Evolutionary conservation across 2,888 invertebrate species (phyloP), one percentile per base, ranked within the genome.

Genomic region (Diploptera punctata): DNA sequence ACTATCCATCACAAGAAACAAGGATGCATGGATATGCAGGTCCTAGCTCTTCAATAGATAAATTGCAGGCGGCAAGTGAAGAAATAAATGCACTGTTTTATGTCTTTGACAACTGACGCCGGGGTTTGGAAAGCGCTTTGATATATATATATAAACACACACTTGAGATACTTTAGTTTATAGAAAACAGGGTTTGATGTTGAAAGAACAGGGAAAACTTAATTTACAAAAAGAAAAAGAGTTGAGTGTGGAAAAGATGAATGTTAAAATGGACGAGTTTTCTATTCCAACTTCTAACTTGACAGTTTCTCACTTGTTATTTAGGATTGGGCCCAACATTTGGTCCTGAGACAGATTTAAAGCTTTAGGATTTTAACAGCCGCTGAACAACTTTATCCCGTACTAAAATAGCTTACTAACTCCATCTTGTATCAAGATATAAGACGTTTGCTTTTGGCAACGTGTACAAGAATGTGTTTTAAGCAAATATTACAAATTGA

Each of bases 51-150:
- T n/a, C 9, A 13, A 3, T 52, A 52, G 52, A 52, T 52, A 24
- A 24, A 52, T 24, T 21, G 52, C 52, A 24, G 24, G 38, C 10
- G 52, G 1, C 24, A 52, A 24, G 52, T 52, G 24, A 52, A 2
- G 52, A 62, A 62, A 43, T 43, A 62, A 10, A 29, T 7, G 61
- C 38, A 19, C 33, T 43, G 43, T 33, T 38, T 62, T 62, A 62
- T 43, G 19, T 62, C 43, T 21, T 62, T 13, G 43, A 43, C 62
- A 62, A 62, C 19, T 43, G 62, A 62, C 62, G 21, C 43, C 21
- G 10, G 24, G 21, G 52, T 24, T 52, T 3, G 52, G 24, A n/a
- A 21, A 49, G 49, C 18, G 49, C 10, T 13, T 5, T 21, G 7
- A 13, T 3, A 19, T 24, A 2, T 21, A 1, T 21, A 52, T 52